Evolutionary conservation across 2,888 invertebrate species (phyloP), one percentile per base, ranked within the genome.

Genomic region (Perizoma flavofasciatum): DNA sequence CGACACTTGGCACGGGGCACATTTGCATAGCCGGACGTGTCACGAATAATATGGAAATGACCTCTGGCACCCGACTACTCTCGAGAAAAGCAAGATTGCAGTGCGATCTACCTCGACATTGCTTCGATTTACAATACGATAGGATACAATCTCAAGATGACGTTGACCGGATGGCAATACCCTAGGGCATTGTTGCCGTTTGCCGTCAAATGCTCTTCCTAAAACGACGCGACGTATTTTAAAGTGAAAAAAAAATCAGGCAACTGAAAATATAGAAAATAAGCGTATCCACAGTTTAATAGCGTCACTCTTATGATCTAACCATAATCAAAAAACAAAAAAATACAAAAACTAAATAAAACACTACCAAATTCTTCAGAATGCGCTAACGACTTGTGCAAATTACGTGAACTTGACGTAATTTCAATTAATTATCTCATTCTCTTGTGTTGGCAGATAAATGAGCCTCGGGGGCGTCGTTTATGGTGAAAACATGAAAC

Each of bases 21-120:
- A 89, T 91, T 91, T 85, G 83, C 91, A 91, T 90, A 84, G 81
- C 81, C 82, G 87, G 86, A 90, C 91, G 90, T 89, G 91, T 79
- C 77, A 79, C 77, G 89, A 90, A 91, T 91, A 89, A 88, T 85
- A 89, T 91, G 88, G 83, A 89, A 89, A 89, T 89, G 84, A 82
- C 83, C 82, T 72, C 72, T 71, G 72, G 67, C 70, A 64, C 68
- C 53, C 49, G 53, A 43, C 50, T 50, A 47, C 54, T 34, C 46
- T 44, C 65, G 66, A 70, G 77, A 70, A 72, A 75, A 75, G 71
- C 66, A 62, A 67, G 71, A 66, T 66, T 77, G 77, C 75, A 76
- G 75, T 70, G 70, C 74, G 77, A 75, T 74, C 81, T 74, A 55
- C 49, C 37, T 75, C 83, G 78, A 84, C 86, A 89, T 84, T 79